Percentiles rank a stretch among this genome's conserved stretches.
These are phyloP conservation scores for Buteo buteo DNA, from an alignment of 2,113 vertebrate genomes.

Conservation along the genomic window DNA sequence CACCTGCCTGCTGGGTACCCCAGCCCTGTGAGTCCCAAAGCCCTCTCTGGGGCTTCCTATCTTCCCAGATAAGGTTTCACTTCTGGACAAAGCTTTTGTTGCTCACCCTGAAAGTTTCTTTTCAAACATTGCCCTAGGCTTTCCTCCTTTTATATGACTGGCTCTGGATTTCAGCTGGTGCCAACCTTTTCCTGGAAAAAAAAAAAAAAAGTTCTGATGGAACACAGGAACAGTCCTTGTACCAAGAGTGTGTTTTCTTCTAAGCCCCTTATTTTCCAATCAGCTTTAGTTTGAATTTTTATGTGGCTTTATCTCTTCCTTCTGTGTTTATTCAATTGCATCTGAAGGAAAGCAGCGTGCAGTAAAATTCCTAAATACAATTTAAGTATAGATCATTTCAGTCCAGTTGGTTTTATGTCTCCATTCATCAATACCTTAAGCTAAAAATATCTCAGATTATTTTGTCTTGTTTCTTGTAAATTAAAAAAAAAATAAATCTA, in stretches of 20 bases:
- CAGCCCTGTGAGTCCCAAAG: not conserved
- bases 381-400: constrained; percentile 1
- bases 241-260: not conserved
- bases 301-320: not conserved
- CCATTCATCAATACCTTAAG: not conserved
- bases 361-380: constrained; percentile 9
- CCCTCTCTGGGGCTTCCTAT: not conserved
- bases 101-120: not conserved
- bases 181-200: not conserved
- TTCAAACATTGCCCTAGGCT: not conserved
- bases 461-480: not conserved
- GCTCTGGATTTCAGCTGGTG: not conserved
- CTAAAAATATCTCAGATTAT: not conserved
- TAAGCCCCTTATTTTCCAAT: constrained; percentile 16
- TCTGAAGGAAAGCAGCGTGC: not conserved
- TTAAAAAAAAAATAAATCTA: not conserved
- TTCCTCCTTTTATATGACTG: not conserved
- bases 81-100: not conserved
- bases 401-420: not conserved
- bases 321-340: constrained; percentile 26
- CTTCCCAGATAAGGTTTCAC: not conserved
- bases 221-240: not conserved
- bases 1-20: not conserved
- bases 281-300: not conserved
- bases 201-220: not conserved